These are phyloP conservation scores for Macropus fuliginosus DNA, from an alignment of 2,797 vertebrate genomes.

Conservation along the genomic window DNA sequence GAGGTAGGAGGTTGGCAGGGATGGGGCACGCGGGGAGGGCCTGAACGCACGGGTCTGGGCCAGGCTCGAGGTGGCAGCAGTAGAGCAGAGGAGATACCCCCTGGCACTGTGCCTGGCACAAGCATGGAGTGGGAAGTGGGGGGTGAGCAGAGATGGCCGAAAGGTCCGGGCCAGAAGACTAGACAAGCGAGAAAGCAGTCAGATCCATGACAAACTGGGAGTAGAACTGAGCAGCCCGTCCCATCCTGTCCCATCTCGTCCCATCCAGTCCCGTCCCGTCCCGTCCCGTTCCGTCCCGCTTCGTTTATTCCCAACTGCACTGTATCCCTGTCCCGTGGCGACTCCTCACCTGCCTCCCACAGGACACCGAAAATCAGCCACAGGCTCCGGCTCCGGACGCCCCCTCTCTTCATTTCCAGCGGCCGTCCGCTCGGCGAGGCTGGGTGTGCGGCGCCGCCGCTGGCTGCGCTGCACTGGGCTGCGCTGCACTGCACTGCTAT, in stretches of 20 bases:
- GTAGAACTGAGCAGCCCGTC: not conserved
- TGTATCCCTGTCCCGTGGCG: not conserved
- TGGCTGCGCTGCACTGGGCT: not conserved
- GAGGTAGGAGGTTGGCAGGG: not conserved
- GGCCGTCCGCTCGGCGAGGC: conserved; percentile 70
- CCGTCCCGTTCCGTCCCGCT: not conserved
- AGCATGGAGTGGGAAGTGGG: not conserved
- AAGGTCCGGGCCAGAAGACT: not conserved
- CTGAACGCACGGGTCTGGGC: not conserved
- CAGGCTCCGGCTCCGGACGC: conserved; percentile 74
- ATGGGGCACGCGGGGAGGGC: too few relatives aligned
- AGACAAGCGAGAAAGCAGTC: rapidly evolving
- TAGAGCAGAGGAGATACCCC: not conserved
- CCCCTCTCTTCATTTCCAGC: conserved; percentile 82
- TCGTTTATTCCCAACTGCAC: not conserved
- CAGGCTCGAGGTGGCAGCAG: too few relatives aligned
- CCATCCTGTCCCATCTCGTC: too few relatives aligned
- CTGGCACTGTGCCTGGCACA: not conserved
- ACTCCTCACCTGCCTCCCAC: conserved; percentile 81
- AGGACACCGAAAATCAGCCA: conserved; percentile 81
- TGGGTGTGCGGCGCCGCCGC: conserved; percentile 63
- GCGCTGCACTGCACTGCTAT: not conserved
- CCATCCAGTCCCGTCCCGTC: not conserved
- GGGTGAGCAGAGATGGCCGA: not conserved
- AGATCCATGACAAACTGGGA: not conserved